Evolutionary conservation across 2,113 vertebrate genomes (phyloP), one percentile per base, ranked within the genome.

Genomic region (Ovis canadensis): DNA sequence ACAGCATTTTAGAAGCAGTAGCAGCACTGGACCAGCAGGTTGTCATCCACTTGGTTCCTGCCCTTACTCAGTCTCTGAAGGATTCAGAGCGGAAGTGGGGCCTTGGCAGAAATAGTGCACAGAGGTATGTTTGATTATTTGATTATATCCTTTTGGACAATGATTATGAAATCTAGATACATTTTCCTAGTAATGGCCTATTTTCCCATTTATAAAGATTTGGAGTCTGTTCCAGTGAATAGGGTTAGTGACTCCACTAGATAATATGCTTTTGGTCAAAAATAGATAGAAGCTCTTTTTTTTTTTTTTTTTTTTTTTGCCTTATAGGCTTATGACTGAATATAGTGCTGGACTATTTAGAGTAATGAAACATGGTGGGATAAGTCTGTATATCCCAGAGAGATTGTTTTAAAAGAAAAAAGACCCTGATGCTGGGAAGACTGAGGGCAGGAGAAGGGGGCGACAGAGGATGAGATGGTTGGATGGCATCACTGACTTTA

Each of bases 71-170:
- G 50, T 98, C 99, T 96, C 98, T 99, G 98, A 99, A 99, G 98
- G 99, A 99, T 97, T 98, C 98, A 0, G 99, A 99, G 95, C 98
- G 98, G 98, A 99, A 99, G 98, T 99, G 99, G 99, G 99, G 99
- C 71, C 98, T 99, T 98, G 99, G 99, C 98, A 99, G 97, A 98
- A 99, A 99, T 95, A 98, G 94, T 25, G 92, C 98, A 96, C 99
- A 99, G 97, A 99, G 99, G 99, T 99, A 98, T 94, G 97, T 64
- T 67, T 96, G 88, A 80, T 93, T 60, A 94, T 87, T 95, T 97
- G 87, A 84, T 91, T 94, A 31, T 0, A 48, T 55, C 87, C 0
- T 92, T 96, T 97, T 62, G 88, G 33, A 50, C 88, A 87, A 11
- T 36, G 7, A 97, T 60, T 96, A 86, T 96, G 33, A 55, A 96